Conservation (phyloP, 2,113 vertebrate genomes). For the Numida meleagris region DNA sequence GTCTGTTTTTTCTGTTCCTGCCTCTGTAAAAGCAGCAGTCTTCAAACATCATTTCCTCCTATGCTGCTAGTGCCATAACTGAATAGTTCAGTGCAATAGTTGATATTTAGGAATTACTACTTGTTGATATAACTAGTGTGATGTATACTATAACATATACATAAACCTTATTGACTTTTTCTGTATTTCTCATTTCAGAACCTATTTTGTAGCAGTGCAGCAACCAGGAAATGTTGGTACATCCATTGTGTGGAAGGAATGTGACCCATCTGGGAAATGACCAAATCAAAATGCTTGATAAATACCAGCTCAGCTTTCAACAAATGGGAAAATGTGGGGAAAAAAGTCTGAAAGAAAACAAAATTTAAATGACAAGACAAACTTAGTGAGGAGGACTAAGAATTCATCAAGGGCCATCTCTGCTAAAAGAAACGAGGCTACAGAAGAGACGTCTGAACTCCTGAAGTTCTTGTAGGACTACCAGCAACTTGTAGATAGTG, state of each 20-base stretch:
- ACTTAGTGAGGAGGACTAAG: slow-evolving; percentile 33
- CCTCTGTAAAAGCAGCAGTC: neutral
- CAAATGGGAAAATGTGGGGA: neutral
- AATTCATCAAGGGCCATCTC: neutral
- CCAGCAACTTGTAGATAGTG: neutral
- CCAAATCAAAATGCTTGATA: slow-evolving; percentile 37
- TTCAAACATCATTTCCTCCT: neutral
- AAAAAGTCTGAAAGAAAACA: slow-evolving; percentile 20
- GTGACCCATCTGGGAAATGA: slow-evolving; percentile 33
- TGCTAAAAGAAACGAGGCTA: neutral
- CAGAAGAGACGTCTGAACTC: neutral
- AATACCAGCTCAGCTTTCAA: slow-evolving; percentile 35
- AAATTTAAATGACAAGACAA: slow-evolving; percentile 5
- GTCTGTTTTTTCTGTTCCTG: neutral
- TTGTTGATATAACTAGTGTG: neutral
- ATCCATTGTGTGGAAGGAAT: slow-evolving; percentile 35
- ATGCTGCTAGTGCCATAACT: neutral
- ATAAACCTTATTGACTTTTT: neutral
- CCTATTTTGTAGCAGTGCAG: neutral
- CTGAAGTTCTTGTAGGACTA: neutral
- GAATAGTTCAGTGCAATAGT: neutral
- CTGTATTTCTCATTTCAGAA: slow-evolving; percentile 64
- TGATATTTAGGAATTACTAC: neutral
- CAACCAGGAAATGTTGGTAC: neutral
- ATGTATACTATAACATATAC: neutral